Conservation (phyloP, 2,113 vertebrate species). For the Drymodes brunneopygia region DNA sequence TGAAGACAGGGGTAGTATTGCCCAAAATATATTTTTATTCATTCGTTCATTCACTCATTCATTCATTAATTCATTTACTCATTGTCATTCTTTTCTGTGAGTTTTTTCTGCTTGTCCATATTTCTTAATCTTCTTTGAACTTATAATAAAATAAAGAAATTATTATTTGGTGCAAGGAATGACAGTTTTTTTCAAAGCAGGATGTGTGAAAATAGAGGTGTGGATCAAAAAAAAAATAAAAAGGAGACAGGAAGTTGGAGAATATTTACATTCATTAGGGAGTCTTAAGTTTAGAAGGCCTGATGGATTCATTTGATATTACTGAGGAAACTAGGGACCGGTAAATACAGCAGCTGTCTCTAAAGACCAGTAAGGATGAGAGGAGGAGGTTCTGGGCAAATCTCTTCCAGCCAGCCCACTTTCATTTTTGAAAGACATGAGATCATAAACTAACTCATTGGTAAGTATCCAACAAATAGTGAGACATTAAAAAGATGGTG, state of each 20-base stretch:
- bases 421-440: neutral
- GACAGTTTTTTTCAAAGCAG: neutral
- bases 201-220: neutral
- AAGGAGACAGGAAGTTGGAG: neutral
- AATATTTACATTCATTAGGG: neutral
- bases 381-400: neutral
- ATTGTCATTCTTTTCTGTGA: neutral
- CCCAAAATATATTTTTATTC: neutral
- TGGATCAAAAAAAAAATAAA: neutral
- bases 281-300: neutral
- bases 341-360: neutral
- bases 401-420: neutral
- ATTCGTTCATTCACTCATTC: neutral
- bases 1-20: neutral
- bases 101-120: neutral
- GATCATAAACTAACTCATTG: neutral
- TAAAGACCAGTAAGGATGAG: neutral
- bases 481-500: neutral
- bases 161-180: neutral
- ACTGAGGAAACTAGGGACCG: neutral
- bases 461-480: neutral
- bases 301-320: neutral
- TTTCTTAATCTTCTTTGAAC: neutral
- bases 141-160: neutral
- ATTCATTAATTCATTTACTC: neutral